Percentiles rank a stretch among this genome's conserved stretches.
Conservation (phyloP, 2,797 vertebrate species). For the Chloroceryle inda region DNA sequence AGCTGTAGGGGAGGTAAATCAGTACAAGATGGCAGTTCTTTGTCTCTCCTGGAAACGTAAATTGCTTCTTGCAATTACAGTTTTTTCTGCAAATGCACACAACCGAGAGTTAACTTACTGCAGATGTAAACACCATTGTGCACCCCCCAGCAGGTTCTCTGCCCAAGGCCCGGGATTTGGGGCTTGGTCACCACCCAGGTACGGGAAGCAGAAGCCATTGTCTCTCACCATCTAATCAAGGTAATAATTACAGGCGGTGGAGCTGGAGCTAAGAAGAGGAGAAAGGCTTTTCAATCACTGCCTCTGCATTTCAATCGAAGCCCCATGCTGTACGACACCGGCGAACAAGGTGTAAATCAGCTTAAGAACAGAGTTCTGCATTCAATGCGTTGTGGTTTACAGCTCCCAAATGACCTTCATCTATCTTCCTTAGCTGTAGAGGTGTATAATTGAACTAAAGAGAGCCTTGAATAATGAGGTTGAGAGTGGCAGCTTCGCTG, state of each 20-base stretch:
- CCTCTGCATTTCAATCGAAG: conserved; percentile 79
- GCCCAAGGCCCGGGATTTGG: conserved; percentile 6
- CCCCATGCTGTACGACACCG: conserved; percentile 74
- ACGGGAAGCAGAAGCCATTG: conserved; percentile 30
- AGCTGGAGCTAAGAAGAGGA: conserved; percentile 56
- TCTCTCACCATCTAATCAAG: conserved; percentile 70
- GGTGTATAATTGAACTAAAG: conserved; percentile 87
- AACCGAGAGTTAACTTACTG: conserved; percentile 46
- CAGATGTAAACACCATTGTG: conserved; percentile 47
- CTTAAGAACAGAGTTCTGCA: conserved; percentile 84
- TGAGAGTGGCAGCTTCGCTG: conserved; percentile 70
- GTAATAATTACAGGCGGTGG: conserved; percentile 73
- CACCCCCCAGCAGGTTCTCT: neutral
- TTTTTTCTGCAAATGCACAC: conserved; percentile 8
- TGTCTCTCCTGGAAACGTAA: conserved; percentile 65
- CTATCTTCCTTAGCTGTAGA: conserved; percentile 85
- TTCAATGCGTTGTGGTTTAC: conserved; percentile 83
- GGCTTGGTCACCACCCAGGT: conserved; percentile 9
- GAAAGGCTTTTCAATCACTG: conserved; percentile 80
- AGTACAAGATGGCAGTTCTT: conserved; percentile 50
- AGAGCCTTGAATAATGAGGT: conserved; percentile 85
- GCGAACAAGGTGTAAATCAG: conserved; percentile 87
- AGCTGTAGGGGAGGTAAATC: conserved; percentile 64
- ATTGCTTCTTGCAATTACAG: conserved; percentile 57
- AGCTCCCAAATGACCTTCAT: conserved; percentile 86